Evolutionary conservation across 1,140 invertebrate species (phyloP), one percentile per base, ranked within the genome.

Genomic region (Chironomus tepperi): DNA sequence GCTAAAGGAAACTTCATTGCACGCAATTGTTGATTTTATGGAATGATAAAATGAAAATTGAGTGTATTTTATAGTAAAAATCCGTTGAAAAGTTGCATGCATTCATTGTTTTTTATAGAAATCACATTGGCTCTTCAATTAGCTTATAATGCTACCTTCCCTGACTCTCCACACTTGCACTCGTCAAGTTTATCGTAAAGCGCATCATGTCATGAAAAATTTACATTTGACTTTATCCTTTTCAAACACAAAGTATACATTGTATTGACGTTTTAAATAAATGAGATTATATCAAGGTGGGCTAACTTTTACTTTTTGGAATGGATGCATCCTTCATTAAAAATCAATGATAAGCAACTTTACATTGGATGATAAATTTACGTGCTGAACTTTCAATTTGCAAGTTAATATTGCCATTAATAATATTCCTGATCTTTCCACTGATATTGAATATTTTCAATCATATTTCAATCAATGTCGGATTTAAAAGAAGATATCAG

Each of bases 1-100:
- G 10, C 19, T 24, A 34, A 34, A n/a, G 24, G n/a, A 19, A 64
- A 16, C 47, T 64, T 15, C 19, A 24, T 21, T 34, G 70, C 70
- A 73, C 21, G 21, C 70, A 72, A 19, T 72, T 19, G 16, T 18
- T 73, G 70, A 73, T 73, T 21, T 15, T 73, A n/a, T 24, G n/a
- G 21, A 42, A 34, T 73, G 70, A 73, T 73, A 73, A 42, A 73
- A 24, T 18, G 70, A 73, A 21, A 42, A 73, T 67, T 67, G 19
- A 18, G 70, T 15, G 24, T 10, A 34, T 21, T 72, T 21, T 72
- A 72, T n/a, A 72, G n/a, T 34, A 34, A 42, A 42, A 42, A 73
- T 34, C 21, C 21, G 21, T 24, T 73, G 21, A 42, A 72, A 34
- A 73, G n/a, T 73, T 73, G 34, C 34, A 24, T 42, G 21, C 21